phyloP scores from a whole-genome alignment of 37 sponge, comb jelly and placozoan genomes.

The Ianthella basta region DNA sequence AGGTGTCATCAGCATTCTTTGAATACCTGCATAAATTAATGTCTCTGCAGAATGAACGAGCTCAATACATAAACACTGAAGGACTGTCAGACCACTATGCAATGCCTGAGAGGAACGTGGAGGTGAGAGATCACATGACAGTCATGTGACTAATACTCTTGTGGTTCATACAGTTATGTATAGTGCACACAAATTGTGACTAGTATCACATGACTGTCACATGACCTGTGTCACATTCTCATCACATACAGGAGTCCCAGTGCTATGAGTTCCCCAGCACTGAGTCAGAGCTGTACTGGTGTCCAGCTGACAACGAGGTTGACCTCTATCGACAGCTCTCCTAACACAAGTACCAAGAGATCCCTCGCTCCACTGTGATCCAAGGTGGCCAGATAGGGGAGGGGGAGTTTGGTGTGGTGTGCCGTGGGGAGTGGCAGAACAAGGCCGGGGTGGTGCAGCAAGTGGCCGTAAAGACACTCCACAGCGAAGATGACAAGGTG shows the following conservation, averaged over 20 bases:
- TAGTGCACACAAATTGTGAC: too few species aligned
- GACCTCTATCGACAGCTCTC: slow-evolving; percentile 20
- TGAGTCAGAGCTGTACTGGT: slow-evolving; percentile 26
- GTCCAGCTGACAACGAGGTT: neutral
- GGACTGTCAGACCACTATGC: too few species aligned
- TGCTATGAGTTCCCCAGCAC: slow-evolving; percentile 20
- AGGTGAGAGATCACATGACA: too few species aligned
- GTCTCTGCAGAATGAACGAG: too few species aligned
- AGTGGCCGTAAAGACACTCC: slow-evolving; percentile 35
- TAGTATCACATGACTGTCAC: slow-evolving; percentile 6
- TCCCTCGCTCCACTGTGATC: neutral
- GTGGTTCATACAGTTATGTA: too few species aligned
- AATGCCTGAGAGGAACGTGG: too few species aligned
- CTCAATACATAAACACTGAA: too few species aligned
- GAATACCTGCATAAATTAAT: too few species aligned
- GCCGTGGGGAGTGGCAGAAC: slow-evolving; percentile 17
- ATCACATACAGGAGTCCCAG: neutral
- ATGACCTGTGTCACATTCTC: slow-evolving; percentile 9
- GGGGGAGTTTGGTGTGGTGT: slow-evolving; percentile 22
- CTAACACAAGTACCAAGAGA: slow-evolving; percentile 24
- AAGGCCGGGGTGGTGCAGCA: neutral
- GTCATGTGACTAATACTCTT: too few species aligned
- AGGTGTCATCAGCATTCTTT: too few species aligned
- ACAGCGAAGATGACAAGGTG: slow-evolving; percentile 5
- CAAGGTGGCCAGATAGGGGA: neutral